Evolutionary conservation across 2,113 vertebrate genomes (phyloP), one percentile per base, ranked within the genome.

Genomic region (Chloebia gouldiae): DNA sequence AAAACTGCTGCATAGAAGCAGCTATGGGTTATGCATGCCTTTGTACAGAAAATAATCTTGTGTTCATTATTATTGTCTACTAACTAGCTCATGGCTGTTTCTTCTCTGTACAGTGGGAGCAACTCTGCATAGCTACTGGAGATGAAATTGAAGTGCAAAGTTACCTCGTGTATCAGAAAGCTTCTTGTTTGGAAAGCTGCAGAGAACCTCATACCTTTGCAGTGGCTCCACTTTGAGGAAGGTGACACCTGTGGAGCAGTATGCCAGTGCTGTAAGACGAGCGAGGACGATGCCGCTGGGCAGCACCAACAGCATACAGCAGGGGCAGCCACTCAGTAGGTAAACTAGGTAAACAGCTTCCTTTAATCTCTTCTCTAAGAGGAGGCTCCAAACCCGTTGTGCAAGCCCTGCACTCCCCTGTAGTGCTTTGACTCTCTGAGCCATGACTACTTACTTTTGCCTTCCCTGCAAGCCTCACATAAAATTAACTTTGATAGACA

Each of bases 261-360:
- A 28, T 2, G 11, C 35, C 30, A 42, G 40, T 21, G 39, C 53
- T 69, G 42, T 33, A 49, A 70, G 73, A 27, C 25, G 76, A 80
- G 19, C 0, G 0, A 86, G 66, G 39, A 63, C 2, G 2, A 33
- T 18, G 21, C 61, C 1, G 1, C 39, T 31, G 15, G 30, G 51
- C 39, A 78, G n/a, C 73, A 60, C 35, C 18, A 78, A 50, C 33
- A 82, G 53, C 81, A 54, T 19, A 7, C 30, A 54, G 33, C 61
- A 81, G 17, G 18, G 4, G 2, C 69, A 92, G 39, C 30, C 18
- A 19, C 17, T 47, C 45, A 72, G 78, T 45, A 90, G 65, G 28
- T 37, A 81, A 84, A 81, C 22, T 4, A 35, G 37, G 12, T 40
- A 72, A 92, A 3, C 77, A 78, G 51, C 14, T 84, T 81, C 77